Evolutionary conservation across 2,113 vertebrate genomes (phyloP).

Genomic region (Tringa solitaria): DNA sequence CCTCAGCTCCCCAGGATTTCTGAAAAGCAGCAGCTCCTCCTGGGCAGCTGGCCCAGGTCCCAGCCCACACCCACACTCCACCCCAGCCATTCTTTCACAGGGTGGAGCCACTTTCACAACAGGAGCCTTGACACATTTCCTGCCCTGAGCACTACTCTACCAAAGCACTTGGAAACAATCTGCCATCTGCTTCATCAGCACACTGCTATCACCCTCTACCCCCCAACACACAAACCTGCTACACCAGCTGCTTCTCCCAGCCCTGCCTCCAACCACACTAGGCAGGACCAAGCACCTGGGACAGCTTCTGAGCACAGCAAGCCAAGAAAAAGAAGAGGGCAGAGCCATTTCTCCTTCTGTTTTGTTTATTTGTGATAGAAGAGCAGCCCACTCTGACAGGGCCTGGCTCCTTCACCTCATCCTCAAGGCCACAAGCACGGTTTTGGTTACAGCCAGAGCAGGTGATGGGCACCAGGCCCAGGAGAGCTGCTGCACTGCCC

Average conservation of each 20-base stretch:
- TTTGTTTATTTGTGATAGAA: constrained; percentile 69
- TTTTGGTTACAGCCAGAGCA: constrained; percentile 41
- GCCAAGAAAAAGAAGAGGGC: constrained; percentile 26
- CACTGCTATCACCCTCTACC: not conserved
- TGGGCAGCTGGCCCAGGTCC: not conserved
- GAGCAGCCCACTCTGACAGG: constrained; percentile 40
- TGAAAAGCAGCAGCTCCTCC: constrained; percentile 33
- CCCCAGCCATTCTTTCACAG: constrained; percentile 46
- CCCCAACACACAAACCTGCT: constrained; percentile 14
- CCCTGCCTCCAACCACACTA: not conserved
- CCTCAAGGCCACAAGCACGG: not conserved
- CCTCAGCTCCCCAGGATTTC: not conserved
- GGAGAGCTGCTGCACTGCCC: not conserved
- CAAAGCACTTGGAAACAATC: not conserved
- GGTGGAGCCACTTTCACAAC: constrained; percentile 57
- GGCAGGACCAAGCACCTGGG: not conserved
- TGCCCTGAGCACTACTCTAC: not conserved
- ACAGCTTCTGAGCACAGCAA: not conserved
- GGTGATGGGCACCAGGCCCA: constrained; percentile 4
- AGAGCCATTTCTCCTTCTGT: constrained; percentile 62
- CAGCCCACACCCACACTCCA: not conserved
- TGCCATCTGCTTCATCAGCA: constrained; percentile 37
- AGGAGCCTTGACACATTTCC: constrained; percentile 13
- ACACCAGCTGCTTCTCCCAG: not conserved
- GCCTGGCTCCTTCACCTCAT: constrained; percentile 43